Base-by-base conservation (phyloP, 2,797 vertebrate genomes). In the Hypotaenidia philippensis region DNA sequence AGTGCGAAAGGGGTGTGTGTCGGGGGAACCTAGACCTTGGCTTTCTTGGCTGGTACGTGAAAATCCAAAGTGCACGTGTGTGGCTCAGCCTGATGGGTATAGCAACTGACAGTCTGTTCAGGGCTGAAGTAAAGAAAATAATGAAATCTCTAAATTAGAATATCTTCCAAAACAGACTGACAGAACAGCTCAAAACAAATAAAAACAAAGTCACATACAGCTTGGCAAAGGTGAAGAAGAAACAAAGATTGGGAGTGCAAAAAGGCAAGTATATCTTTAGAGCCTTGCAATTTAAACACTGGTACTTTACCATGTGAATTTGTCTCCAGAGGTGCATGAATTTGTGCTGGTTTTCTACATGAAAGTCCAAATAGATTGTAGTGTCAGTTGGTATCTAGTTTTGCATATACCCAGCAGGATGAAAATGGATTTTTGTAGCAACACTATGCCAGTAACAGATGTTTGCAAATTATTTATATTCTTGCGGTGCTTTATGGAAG, bases 111-210 rank as follows among this genome's bases (percentile, higher is more conserved):
- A 97, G 94, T 85, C 57, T 77, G 83, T 94, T 97, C 65, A 94
- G 71, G 97, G 75, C 49, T 96, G 90, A 97, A 96, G 76, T 77
- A 97, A 95, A 86, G 65, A 93, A 34, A 26, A 87, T 95, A 97
- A 98, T 87, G 69, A 97, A 98, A 97, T 91, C 83, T 94, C 45
- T 93, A 96, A 96, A 98, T 97, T 96, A 97, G 90, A 98, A 97
- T 93, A 96, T 83, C 10, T 36, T 36, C 36, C 36, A 63, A 96
- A 97, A 83, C 59, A 90, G 52, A 25, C 64, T 95, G 94, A 95
- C 83, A 97, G 74, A 71, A 75, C 20, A 15, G n/a, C 82, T 97
- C 66, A 93, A 70, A 93, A 86, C 47, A 96, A 96, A 95, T 95
- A 45, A 63, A 65, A 65, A 29, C 55, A 55, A 83, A 50, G 4